Conservation (phyloP, 2,888 invertebrate genomes). For the Podotricha telesiphe region DNA sequence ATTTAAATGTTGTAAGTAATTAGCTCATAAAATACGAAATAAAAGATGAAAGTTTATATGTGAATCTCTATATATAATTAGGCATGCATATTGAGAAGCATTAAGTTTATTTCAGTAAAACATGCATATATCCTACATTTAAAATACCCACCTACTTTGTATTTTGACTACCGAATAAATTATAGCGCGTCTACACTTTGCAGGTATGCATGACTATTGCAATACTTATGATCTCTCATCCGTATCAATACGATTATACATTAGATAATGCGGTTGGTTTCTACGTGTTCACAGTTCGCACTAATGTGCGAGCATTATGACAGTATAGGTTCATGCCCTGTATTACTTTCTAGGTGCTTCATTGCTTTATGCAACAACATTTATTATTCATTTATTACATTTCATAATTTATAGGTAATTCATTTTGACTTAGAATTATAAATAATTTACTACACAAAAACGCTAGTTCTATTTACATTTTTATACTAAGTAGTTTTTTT, state of each 20-base stretch:
- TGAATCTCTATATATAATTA: too few relatives aligned
- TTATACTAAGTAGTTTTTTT: too few relatives aligned
- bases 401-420: slow-evolving; percentile 9
- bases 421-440: not conserved
- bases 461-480: not conserved
- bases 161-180: slow-evolving; percentile 35
- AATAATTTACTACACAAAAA: too few relatives aligned
- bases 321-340: slow-evolving; percentile 55
- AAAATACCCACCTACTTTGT: not conserved
- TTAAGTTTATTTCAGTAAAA: not conserved
- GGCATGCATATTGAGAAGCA: not conserved
- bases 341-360: slow-evolving; percentile 46
- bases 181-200: slow-evolving; percentile 31
- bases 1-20: too few relatives aligned
- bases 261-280: slow-evolving; percentile 63
- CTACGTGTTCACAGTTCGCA: slow-evolving; percentile 57
- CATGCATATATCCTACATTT: not conserved
- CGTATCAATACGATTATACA: slow-evolving; percentile 59
- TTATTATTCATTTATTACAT: slow-evolving; percentile 18
- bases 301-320: slow-evolving; percentile 61
- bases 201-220: slow-evolving; percentile 36
- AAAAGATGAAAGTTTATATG: not conserved
- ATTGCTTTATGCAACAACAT: slow-evolving; percentile 26
- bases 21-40: too few relatives aligned
- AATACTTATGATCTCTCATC: slow-evolving; percentile 51